Base-by-base conservation (phyloP, 2,113 vertebrate genomes). In the Sinocyclocheilus maitianheensis region DNA sequence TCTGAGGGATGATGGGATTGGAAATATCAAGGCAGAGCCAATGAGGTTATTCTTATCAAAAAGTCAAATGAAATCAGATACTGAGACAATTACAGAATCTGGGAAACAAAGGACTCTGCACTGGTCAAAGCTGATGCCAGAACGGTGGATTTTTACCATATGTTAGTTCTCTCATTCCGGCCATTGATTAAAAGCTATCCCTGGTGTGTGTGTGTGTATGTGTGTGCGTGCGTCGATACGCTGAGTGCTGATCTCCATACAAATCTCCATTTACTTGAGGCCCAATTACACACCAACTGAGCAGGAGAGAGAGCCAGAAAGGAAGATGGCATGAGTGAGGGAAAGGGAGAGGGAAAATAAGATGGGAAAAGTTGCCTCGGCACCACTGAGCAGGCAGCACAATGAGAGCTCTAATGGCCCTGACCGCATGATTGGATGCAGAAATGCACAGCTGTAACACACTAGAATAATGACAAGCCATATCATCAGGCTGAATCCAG, bases 21-120 rank as follows among this genome's bases (percentile, higher is more conserved):
- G 84, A 86, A 87, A 90, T 87, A 86, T 58, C 82, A 83, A 3
- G 2, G 71, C 78, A 79, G 76, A 62, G 83, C 60, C 83, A 63
- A 51, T 53, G 82, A 90, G 91, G 91, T 90, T 89, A 91, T 77
- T 79, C 88, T 89, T 93, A 92, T 94, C 93, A 92, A 91, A 79
- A 93, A 92, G 91, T 93, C 91, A 93, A 91, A 93, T 94, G 90
- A 93, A 90, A 87, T 87, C 92, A 89, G 92, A 93, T 93, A 92
- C 91, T 88, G 84, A 85, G 90, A 84, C 92, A 89, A 91, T 94
- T 92, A 92, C 92, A 86, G 72, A 87, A 82, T 88, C 81, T 84
- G n/a, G n/a, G 90, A 91, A 88, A 91, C 89, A 91, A 92, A 81
- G 86, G 87, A 88, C 65, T 22, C n/a, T 77, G 20, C 88, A 67